Conservation (phyloP, 2,888 invertebrate species). For the Campaea margaritaria region DNA sequence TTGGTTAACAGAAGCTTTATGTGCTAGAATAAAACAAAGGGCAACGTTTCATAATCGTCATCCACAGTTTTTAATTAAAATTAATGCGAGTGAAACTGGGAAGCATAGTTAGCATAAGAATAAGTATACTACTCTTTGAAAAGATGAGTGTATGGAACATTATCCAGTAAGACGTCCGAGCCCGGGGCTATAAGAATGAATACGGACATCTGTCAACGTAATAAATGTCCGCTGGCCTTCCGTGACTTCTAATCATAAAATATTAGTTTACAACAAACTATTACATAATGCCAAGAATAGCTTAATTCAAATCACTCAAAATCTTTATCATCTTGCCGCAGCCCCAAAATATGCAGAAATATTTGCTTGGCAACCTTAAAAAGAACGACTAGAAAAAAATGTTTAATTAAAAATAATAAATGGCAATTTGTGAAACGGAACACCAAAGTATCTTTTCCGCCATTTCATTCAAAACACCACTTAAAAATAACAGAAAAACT, state of each 20-base stretch:
- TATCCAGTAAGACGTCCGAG: constrained; percentile 14
- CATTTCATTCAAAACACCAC: constrained; percentile 18
- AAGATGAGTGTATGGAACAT: not conserved
- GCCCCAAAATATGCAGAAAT: not conserved
- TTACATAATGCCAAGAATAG: not conserved
- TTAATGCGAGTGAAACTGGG: too few species aligned
- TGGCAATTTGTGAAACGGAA: constrained; percentile 11
- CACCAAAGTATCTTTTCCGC: constrained; percentile 5
- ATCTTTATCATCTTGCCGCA: not conserved
- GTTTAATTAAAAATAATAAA: constrained; percentile 1
- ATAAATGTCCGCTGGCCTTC: constrained; percentile 14
- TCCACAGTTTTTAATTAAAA: too few species aligned
- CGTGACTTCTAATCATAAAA: constrained; percentile 1
- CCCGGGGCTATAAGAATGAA: constrained; percentile 14
- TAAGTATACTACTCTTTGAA: too few species aligned
- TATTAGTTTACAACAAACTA: not conserved
- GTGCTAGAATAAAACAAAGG: too few species aligned
- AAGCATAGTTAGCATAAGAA: too few species aligned
- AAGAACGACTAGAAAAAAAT: too few species aligned
- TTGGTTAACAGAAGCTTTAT: too few species aligned
- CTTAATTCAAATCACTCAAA: not conserved
- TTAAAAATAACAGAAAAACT: constrained; percentile 20
- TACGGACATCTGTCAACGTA: constrained; percentile 21
- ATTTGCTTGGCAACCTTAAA: too few species aligned
- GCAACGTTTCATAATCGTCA: too few species aligned